Base-by-base conservation (phyloP, 2,888 invertebrate genomes). In the Fragum sueziense region DNA sequence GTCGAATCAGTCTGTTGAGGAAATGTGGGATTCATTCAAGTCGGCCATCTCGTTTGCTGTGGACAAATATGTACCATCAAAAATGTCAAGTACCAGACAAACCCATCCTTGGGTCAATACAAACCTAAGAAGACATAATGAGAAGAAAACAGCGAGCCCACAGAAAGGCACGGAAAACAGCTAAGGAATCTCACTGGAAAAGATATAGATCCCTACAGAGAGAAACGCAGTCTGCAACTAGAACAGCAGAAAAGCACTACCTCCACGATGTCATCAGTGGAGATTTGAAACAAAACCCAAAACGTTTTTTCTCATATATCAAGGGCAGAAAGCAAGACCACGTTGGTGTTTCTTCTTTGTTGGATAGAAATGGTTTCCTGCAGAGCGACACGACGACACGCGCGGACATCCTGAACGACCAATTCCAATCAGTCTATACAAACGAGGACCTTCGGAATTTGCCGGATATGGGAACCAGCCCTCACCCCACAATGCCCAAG, bases 341-440 rank as follows among this genome's bases (percentile, higher is more conserved):
- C n/a, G n/a, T n/a, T n/a, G n/a, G n/a, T n/a, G n/a, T n/a, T n/a
- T n/a, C n/a, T n/a, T n/a, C n/a, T n/a, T n/a, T n/a, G n/a, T n/a
- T n/a, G n/a, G n/a, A n/a, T n/a, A n/a, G n/a, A n/a, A n/a, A n/a
- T n/a, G n/a, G n/a, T n/a, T n/a, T n/a, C n/a, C n/a, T n/a, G n/a
- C n/a, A n/a, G n/a, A n/a, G n/a, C n/a, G n/a, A n/a, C n/a, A n/a
- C n/a, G n/a, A n/a, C 25, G 0, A 59, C 59, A 22, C 68, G 37
- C 62, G 62, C 72, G 22, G 67, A 76, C 22, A 74, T 80, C 9
- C 59, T 80, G 6, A 74, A 80, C 51, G 29, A 77, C 67, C n/a
- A n/a, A n/a, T n/a, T n/a, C n/a, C n/a, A n/a, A n/a, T n/a, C n/a
- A n/a, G n/a, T n/a, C n/a, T n/a, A 70, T 52, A 80, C 80, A n/a